Evolutionary conservation across 2,888 invertebrate genomes (phyloP), one percentile per base, ranked within the genome.

Genomic region (Linnaemya tessellans): DNA sequence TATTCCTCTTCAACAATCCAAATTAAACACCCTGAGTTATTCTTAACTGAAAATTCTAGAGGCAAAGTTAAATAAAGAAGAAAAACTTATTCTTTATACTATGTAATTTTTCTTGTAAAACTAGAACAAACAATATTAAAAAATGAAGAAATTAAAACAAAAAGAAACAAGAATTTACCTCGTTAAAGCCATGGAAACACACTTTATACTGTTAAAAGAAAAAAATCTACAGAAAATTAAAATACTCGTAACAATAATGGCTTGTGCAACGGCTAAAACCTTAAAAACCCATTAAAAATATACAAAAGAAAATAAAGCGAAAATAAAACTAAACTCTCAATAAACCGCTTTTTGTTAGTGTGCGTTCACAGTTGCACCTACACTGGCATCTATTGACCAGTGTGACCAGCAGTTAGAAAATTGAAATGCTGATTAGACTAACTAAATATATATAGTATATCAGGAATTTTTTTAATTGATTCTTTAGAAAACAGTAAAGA

Each of bases 231-330:
- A 64, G 65, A 22, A 65, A 54, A 30, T 5, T 25, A 38, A 79
- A 58, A 46, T 15, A 68, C 38, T 11, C 51, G 30, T 25, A 75
- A 60, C 22, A 77, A 49, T 60, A 60, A n/a, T 75, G 58, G 68
- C 51, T 60, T 74, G 65, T 81, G 74, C 41, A 64, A 80, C 35
- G 56, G 65, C 70, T 73, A 73, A 64, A 73, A 80, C 64, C 80
- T 80, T 73, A 80, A 65, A 80, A 80, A 49, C 49, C 79, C 79
- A 80, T 80, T 80, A 71, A 64, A 62, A 41, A 54, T 43, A 15
- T 64, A 56, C 46, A 70, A 51, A 75, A 54, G 46, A 46, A 65
- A 65, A 75, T 25, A 43, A 56, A 67, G 30, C n/a, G 10, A 54
- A 54, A 62, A 68, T 4, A 64, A 56, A 62, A 58, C 35, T 49